These are phyloP conservation scores for Diglossa cyanea DNA, from an alignment of 2,797 vertebrate species.

Conservation along the genomic window DNA sequence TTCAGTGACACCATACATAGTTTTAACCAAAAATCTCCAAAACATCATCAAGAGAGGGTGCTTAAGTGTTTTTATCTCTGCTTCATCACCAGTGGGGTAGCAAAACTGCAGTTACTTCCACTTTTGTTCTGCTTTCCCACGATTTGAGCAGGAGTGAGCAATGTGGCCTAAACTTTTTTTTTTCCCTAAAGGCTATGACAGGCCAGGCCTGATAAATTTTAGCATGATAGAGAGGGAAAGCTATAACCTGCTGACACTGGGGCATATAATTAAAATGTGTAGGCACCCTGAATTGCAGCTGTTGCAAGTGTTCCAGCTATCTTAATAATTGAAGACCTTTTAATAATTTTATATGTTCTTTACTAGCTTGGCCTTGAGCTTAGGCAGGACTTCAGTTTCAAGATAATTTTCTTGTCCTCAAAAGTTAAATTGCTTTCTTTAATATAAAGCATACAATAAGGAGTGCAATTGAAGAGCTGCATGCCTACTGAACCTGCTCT, in stretches of 20 bases:
- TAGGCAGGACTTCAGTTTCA: conserved; percentile 57
- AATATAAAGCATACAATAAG: conserved; percentile 63
- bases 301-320: background rate
- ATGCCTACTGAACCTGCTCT: conserved; percentile 34
- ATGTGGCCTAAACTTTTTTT: background rate
- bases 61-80: background rate
- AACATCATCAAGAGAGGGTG: background rate
- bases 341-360: conserved; percentile 55
- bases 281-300: conserved; percentile 45
- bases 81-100: background rate
- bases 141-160: background rate
- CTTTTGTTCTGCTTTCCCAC: background rate
- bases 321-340: conserved; percentile 51
- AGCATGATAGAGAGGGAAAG: conserved; percentile 7
- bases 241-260: conserved; percentile 47
- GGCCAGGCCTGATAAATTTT: conserved; percentile 46
- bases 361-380: conserved; percentile 54
- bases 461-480: conserved; percentile 49
- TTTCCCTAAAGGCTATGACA: background rate
- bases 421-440: conserved; percentile 66
- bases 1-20: background rate
- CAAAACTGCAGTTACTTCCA: background rate
- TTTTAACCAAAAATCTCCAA: background rate
- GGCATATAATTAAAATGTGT: conserved; percentile 52
- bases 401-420: conserved; percentile 63